Percentiles rank a stretch among this genome's conserved stretches.
Conservation (phyloP, 2,888 invertebrate genomes). For the Dimorphilus gyrociliatus region DNA sequence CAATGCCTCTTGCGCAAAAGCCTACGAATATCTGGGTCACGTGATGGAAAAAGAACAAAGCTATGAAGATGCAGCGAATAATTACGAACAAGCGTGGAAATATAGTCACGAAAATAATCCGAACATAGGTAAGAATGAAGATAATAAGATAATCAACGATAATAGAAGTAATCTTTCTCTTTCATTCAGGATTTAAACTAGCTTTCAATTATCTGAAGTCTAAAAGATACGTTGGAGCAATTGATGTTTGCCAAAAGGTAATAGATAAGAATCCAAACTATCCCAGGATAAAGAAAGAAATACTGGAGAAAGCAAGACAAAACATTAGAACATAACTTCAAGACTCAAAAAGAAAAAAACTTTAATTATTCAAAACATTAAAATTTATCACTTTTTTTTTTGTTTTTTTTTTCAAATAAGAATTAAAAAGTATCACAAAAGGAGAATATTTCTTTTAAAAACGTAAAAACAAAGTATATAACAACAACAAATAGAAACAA, state of each 20-base stretch:
- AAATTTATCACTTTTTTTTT: too few relatives aligned
- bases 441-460: too few relatives aligned
- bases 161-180: not conserved
- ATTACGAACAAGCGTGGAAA: constrained; percentile 73
- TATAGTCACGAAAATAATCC: constrained; percentile 65
- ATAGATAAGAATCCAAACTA: constrained; percentile 58
- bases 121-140: constrained; percentile 50
- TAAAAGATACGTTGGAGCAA: constrained; percentile 71
- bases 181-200: constrained; percentile 57
- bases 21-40: constrained; percentile 69
- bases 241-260: constrained; percentile 62
- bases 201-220: constrained; percentile 79
- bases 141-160: not conserved
- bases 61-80: constrained; percentile 62
- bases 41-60: constrained; percentile 81
- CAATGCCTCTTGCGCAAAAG: constrained; percentile 63
- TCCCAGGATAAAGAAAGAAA: constrained; percentile 75
- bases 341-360: too few relatives aligned
- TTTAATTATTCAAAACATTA: too few relatives aligned
- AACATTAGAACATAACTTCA: constrained; percentile 30
- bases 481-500: too few relatives aligned
- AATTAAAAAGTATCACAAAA: too few relatives aligned
- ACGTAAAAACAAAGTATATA: too few relatives aligned
- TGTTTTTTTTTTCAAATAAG: too few relatives aligned
- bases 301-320: constrained; percentile 59